Evolutionary conservation across 2,113 vertebrate genomes (phyloP), one percentile per base, ranked within the genome.

Genomic region (Salvelinus namaycush): DNA sequence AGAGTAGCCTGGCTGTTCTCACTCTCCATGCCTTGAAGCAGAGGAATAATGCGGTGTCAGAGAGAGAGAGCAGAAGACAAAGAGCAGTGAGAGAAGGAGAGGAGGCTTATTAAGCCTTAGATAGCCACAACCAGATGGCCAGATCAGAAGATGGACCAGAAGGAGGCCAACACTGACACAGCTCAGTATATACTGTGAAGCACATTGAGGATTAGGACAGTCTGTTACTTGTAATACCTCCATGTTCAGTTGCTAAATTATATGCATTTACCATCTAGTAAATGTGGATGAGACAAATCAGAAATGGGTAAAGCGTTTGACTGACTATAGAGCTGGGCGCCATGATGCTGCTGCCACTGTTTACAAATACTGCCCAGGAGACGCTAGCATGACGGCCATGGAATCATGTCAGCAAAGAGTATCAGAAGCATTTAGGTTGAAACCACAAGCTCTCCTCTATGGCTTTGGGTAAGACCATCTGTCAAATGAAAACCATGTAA

Each of bases 61-160:
- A 44, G 13, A 27, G 54, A 57, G 16, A 31, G 24, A 20, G 39
- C 0, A 6, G 11, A 13, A 26, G 65, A 6, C 65, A 67, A 29
- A 29, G 26, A 67, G 27, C 51, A 54, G 51, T 18, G 12, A 44
- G 39, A 44, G 9, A 44, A 3, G 59, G 59, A 62, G 20, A 68
- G 67, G 16, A 5, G 73, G 49, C 20, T 69, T 57, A 68, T 16
- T 24, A 29, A 48, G 59, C 39, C 39, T 44, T 44, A 12, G 20
- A 74, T 67, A 62, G 70, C 66, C 44, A 22, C 4, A 48, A 16
- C 29, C 74, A 83, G 74, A 76, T 82, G 81, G 65, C 60, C 6
- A 24, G 20, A 62, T 16, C 60, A 66, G 51, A 70, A 70, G 12
- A 44, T 44, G 1, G 49, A 54, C 12, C 49, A 18, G 49, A 34